Conservation (phyloP, 2,797 vertebrate genomes). For the Brachyalestes nurse region DNA sequence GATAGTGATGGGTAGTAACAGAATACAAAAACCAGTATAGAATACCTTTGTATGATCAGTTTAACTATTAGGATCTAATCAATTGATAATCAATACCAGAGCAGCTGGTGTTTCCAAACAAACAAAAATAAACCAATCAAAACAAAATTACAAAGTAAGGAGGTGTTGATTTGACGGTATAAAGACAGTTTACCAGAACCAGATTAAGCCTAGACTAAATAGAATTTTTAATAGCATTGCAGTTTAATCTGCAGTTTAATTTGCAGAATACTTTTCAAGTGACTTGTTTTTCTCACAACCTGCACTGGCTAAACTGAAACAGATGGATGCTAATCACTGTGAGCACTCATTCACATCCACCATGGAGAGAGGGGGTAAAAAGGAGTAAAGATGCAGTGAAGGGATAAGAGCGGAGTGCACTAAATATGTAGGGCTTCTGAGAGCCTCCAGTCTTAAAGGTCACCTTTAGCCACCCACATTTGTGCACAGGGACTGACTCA, state of each 20-base stretch:
- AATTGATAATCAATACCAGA: no score
- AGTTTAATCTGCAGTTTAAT: no score
- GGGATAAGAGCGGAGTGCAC: conserved; percentile 21
- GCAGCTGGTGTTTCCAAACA: no score
- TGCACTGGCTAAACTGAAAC: background rate
- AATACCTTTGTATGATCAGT: background rate
- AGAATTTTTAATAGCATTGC: background rate
- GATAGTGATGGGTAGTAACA: background rate
- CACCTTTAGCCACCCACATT: conserved; percentile 65
- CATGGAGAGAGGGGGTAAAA: background rate
- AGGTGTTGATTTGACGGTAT: background rate
- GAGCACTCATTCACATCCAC: background rate
- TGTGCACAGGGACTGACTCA: conserved; percentile 56
- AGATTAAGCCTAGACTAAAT: background rate
- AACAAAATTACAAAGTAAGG: background rate
- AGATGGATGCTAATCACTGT: background rate
- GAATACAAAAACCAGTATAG: background rate
- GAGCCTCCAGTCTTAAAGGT: conserved; percentile 65
- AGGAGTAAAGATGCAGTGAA: conserved; percentile 10
- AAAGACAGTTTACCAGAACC: background rate
- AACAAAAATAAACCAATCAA: no score
- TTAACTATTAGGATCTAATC: no score
- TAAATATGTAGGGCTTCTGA: conserved; percentile 34
- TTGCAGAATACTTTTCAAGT: background rate
- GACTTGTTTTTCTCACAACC: background rate